Base-by-base conservation (phyloP, 2,888 invertebrate genomes). In the Cataglyphis albicans region DNA sequence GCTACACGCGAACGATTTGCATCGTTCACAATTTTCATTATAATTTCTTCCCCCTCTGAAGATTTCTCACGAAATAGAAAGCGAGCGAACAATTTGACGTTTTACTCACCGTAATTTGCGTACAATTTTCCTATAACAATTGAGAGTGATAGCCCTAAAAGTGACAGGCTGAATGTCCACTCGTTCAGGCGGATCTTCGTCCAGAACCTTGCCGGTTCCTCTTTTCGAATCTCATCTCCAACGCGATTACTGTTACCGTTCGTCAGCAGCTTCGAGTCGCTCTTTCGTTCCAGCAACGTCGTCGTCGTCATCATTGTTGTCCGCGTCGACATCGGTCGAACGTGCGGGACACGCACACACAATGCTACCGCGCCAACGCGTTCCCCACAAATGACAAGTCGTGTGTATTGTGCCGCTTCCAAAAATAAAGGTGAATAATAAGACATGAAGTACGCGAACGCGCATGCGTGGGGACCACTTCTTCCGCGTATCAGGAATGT, bases 41-140 rank as follows among this genome's bases (percentile, higher is more conserved):
- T 18, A 15, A 44, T 18, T 2, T 48, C 48, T n/a, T 48, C n/a
- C 48, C 6, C n/a, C 48, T 48, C 1, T 6, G 65, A 38, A 18
- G 25, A 44, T 25, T 12, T 15, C 21, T 12, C 25, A 41, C 15
- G n/a, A 78, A 21, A 63, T 25, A 59, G 3, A 18, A n/a, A 25
- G 15, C 3, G 12, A 9, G n/a, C 12, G 59, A 7, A n/a, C 6
- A 9, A 12, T 7, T 41, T 6, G 29, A 7, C 2, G 15, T 32
- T 52, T 81, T 1, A 67, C 91, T 91, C 83, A 93, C 93, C 92
- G 72, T 92, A 91, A 86, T 91, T 91, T 6, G 88, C 64, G 57
- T 87, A 91, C n/a, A 93, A 76, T 84, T 93, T 93, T 41, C 89
- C 91, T 65, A 92, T 67, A 18, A 93, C 88, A 59, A 93, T 90